Percentiles rank a stretch among this genome's conserved stretches.
Conservation (phyloP, 2,113 vertebrate genomes). For the Spilogale gracilis region DNA sequence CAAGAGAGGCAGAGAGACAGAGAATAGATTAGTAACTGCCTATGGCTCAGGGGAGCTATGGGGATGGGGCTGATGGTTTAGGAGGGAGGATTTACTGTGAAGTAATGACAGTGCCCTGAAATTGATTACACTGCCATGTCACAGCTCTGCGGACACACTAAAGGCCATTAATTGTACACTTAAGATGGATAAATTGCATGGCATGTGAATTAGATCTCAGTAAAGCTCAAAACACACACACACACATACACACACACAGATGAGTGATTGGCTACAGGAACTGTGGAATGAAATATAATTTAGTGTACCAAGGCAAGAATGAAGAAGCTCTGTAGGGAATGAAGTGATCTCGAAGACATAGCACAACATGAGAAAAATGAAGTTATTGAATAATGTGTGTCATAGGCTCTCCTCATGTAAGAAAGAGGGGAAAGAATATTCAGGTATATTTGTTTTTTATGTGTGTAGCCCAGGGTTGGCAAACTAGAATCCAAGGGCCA, state of each 20-base stretch:
- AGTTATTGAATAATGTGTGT: too few relatives aligned
- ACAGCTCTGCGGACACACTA: not conserved
- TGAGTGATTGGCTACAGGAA: not conserved
- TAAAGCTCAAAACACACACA: not conserved
- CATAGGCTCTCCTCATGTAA: not conserved
- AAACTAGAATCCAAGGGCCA: not conserved
- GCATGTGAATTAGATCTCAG: not conserved
- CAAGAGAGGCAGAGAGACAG: not conserved
- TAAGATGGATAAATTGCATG: not conserved
- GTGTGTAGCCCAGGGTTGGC: not conserved
- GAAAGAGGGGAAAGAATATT: not conserved
- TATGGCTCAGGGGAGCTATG: not conserved
- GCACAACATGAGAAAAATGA: not conserved
- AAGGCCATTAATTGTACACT: not conserved
- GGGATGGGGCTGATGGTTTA: not conserved
- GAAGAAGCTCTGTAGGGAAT: not conserved
- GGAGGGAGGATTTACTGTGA: not conserved
- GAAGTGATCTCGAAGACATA: not conserved
- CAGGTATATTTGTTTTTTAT: not conserved
- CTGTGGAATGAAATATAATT: not conserved
- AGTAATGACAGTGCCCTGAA: not conserved
- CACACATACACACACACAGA: not conserved
- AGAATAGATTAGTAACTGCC: not conserved
- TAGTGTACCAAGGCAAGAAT: not conserved
- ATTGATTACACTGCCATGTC: not conserved